Conservation (phyloP, 2,113 vertebrate genomes). For the Paedocypris sp. region DNA sequence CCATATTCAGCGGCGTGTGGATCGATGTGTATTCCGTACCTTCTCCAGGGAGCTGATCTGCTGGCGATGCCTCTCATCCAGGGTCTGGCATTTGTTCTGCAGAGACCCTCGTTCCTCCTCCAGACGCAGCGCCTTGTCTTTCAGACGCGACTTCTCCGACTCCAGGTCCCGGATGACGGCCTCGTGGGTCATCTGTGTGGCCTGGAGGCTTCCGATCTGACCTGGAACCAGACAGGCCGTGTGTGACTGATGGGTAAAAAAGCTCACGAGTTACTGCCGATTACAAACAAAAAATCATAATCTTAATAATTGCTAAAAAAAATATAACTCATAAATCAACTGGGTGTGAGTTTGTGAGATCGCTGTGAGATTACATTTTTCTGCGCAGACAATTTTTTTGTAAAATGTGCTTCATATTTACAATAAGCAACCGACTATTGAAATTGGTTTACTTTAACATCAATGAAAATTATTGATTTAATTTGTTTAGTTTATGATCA, state of each 20-base stretch:
- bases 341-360: too few relatives aligned
- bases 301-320: too few relatives aligned
- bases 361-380: too few relatives aligned
- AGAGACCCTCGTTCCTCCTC: constrained; percentile 84
- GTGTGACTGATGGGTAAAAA: not conserved
- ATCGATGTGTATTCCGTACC: constrained; percentile 59
- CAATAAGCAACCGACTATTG: too few relatives aligned
- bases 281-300: too few relatives aligned
- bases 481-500: too few relatives aligned
- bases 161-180: constrained; percentile 93
- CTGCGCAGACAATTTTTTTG: too few relatives aligned
- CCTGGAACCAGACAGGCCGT: constrained; percentile 51
- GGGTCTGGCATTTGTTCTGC: constrained; percentile 76
- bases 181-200: constrained; percentile 94
- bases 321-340: too few relatives aligned
- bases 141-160: constrained; percentile 85
- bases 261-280: too few relatives aligned
- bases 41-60: constrained; percentile 85
- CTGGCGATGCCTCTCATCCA: constrained; percentile 84
- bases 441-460: too few relatives aligned
- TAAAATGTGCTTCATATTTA: too few relatives aligned
- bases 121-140: constrained; percentile 80
- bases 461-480: too few relatives aligned
- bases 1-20: not conserved
- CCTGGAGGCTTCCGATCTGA: constrained; percentile 96